Evolutionary conservation across 2,113 vertebrate species (phyloP).

Genomic region (Erythrolamprus reginae): DNA sequence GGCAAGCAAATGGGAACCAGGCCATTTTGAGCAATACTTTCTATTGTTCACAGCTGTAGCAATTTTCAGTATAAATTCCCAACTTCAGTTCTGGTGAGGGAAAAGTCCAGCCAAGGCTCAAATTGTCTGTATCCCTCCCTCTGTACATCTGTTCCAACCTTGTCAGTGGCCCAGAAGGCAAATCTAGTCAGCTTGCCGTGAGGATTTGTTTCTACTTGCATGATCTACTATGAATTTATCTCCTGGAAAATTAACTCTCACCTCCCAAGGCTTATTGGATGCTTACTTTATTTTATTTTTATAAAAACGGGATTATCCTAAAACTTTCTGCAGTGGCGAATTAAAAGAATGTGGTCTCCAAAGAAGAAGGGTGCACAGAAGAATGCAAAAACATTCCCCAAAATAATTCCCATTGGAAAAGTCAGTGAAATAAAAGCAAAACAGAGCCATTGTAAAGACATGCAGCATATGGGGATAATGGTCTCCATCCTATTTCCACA

Average conservation of each 20-base stretch:
- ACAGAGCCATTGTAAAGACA: neutral
- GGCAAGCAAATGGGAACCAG: neutral
- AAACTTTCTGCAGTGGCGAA: neutral
- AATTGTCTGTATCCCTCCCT: neutral
- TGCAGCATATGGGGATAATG: neutral
- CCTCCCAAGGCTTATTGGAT: neutral
- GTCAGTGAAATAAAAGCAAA: neutral
- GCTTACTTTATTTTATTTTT: neutral
- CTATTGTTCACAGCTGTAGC: neutral
- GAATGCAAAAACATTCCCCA: neutral
- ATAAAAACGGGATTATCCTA: neutral
- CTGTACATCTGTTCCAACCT: neutral
- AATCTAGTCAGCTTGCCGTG: neutral
- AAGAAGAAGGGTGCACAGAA: neutral
- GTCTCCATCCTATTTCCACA: neutral
- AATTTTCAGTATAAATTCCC: neutral
- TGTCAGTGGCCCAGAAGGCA: neutral
- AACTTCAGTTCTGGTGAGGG: neutral
- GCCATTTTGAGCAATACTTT: neutral
- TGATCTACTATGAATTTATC: neutral
- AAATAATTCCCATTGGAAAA: slow-evolving; percentile 1
- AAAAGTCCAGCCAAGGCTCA: neutral
- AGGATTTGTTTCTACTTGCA: neutral
- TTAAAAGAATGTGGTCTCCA: neutral
- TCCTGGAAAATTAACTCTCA: neutral